A percentile compares a stretch with the other conserved stretches of the same genome.
Evolutionary conservation across 37 sponge, comb jelly and placozoan genomes (phyloP).

Genomic region (Oopsacas minuta): DNA sequence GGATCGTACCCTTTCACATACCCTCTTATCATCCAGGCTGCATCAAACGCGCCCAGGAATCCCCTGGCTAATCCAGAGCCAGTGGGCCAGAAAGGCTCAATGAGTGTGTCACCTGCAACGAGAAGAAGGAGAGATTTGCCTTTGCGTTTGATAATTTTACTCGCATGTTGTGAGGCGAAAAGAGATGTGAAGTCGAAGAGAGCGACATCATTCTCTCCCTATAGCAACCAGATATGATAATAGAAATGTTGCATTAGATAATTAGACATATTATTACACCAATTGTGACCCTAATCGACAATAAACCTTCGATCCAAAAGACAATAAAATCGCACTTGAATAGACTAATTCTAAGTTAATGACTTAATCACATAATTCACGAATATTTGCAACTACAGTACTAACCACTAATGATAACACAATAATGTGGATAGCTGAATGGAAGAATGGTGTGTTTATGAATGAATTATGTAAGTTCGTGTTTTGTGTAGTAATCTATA

Average conservation of each 20-base stretch:
- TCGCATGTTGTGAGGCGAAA: slow-evolving; percentile 75
- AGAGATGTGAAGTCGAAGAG: slow-evolving; percentile 95
- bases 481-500: too few relatives aligned
- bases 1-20: slow-evolving; percentile 28
- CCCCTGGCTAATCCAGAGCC: slow-evolving; percentile 91
- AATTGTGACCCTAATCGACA: too few relatives aligned
- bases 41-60: slow-evolving; percentile 82
- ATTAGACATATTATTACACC: too few relatives aligned
- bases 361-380: too few relatives aligned
- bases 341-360: too few relatives aligned
- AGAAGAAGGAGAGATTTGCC: slow-evolving; percentile 58
- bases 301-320: too few relatives aligned
- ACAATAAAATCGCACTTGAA: background rate
- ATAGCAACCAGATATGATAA: background rate
- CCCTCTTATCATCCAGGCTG: slow-evolving; percentile 80
- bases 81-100: slow-evolving; percentile 97
- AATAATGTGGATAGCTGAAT: too few relatives aligned
- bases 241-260: background rate
- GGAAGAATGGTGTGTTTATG: too few relatives aligned
- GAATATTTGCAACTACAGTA: too few relatives aligned
- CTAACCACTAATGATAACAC: too few relatives aligned
- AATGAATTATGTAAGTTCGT: too few relatives aligned
- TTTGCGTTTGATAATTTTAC: slow-evolving; percentile 36
- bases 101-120: slow-evolving; percentile 77
- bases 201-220: slow-evolving; percentile 62